Evolutionary conservation across 2,113 vertebrate species (phyloP).

Genomic region (Anas platyrhynchos): DNA sequence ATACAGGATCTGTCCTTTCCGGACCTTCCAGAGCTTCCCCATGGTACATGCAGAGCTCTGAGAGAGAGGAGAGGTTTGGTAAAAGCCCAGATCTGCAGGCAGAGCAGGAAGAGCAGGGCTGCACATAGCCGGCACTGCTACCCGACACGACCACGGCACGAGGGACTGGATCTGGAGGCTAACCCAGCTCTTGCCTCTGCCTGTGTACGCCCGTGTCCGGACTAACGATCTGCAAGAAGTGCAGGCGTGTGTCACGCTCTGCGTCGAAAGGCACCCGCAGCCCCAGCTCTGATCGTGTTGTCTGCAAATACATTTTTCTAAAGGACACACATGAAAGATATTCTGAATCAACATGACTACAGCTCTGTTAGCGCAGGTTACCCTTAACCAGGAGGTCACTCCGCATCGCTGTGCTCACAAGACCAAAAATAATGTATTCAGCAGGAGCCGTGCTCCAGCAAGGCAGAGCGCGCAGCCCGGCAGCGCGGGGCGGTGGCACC

Average conservation of each 20-base stretch:
- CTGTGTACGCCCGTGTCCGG: not conserved
- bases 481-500: accelerated
- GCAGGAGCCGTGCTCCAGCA: accelerated
- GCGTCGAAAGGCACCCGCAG: not conserved
- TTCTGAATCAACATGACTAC: not conserved
- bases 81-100: not conserved
- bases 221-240: not conserved
- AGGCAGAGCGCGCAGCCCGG: accelerated
- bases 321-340: constrained; percentile 52
- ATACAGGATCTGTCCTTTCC: accelerated
- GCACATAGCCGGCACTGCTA: accelerated
- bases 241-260: not conserved
- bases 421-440: constrained; percentile 36
- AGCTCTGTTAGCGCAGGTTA: constrained; percentile 24
- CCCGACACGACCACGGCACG: accelerated
- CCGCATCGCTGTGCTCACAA: constrained; percentile 37
- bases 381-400: constrained; percentile 36
- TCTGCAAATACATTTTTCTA: not conserved
- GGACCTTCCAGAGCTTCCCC: not conserved
- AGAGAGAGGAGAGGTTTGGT: accelerated
- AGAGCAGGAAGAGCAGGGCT: not conserved
- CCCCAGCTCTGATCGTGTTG: not conserved
- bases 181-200: accelerated
- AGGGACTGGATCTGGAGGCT: not conserved
- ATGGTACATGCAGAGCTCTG: accelerated